These are phyloP conservation scores for Nothura maculosa DNA, from an alignment of 2,797 vertebrate species.

Conservation along the genomic window DNA sequence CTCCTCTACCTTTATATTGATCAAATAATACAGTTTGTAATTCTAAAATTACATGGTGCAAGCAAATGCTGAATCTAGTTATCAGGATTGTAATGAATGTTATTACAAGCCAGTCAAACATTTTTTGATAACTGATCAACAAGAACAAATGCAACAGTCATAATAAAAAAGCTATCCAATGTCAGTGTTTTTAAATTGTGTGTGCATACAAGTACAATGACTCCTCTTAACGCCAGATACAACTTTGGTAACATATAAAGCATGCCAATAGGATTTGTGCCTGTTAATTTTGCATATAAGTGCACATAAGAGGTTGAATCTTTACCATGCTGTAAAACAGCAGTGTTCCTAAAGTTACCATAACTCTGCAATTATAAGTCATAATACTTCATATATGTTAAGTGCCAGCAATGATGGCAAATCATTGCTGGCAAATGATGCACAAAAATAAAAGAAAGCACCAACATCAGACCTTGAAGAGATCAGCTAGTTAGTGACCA, in stretches of 20 bases:
- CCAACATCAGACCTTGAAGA: background rate
- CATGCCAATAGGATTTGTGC: background rate
- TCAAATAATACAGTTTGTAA: background rate
- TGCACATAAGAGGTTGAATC: background rate
- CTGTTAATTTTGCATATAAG: background rate
- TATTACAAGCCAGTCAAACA: background rate
- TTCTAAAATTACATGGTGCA: background rate
- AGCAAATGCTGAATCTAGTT: background rate
- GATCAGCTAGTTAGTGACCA: background rate
- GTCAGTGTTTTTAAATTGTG: background rate
- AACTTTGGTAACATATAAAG: background rate
- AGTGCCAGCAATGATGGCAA: too few species aligned
- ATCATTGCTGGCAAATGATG: background rate
- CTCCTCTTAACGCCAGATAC: background rate
- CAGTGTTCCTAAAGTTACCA: background rate
- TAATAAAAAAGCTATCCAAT: background rate
- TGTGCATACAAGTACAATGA: background rate
- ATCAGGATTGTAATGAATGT: background rate
- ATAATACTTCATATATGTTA: background rate
- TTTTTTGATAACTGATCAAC: background rate
- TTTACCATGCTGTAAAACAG: background rate
- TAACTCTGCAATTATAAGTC: background rate
- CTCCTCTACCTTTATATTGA: slow-evolving; percentile 10
- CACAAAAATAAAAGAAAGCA: background rate
- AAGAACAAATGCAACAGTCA: background rate